phyloP scores from a whole-genome alignment of 2,113 vertebrate genomes.

The Caranx ignobilis region DNA sequence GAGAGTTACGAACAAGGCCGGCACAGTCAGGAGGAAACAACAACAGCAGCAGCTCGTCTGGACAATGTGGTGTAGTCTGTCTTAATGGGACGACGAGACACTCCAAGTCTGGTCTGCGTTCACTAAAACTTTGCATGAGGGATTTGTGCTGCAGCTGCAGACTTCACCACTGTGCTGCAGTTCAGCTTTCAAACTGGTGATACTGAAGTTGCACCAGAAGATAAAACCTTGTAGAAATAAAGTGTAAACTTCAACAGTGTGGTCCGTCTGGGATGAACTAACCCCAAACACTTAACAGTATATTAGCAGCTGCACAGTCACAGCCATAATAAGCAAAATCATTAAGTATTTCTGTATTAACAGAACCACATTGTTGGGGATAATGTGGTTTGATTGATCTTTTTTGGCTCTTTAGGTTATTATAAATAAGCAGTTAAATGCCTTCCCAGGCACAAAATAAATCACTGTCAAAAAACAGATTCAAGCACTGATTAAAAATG shows the following conservation, averaged over 20 bases:
- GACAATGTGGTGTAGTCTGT: not conserved
- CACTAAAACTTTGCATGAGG: not conserved
- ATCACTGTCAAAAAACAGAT: not conserved
- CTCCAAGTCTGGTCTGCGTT: not conserved
- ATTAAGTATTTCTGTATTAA: not conserved
- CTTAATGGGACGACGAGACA: conserved; percentile 5
- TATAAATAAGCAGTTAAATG: not conserved
- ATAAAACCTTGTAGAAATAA: not conserved
- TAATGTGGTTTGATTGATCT: not conserved
- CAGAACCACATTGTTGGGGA: not conserved
- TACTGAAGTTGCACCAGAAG: not conserved
- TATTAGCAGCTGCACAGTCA: not conserved
- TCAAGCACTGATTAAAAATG: not conserved
- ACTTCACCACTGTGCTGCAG: not conserved
- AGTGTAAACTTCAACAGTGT: too few species aligned
- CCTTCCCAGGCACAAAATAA: not conserved
- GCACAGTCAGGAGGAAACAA: conserved; percentile 25
- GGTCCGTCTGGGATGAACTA: too few species aligned
- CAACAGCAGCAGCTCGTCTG: not conserved
- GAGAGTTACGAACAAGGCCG: conserved; percentile 20
- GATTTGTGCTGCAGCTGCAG: conserved; percentile 1
- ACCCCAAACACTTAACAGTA: too few species aligned
- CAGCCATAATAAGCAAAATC: not conserved
- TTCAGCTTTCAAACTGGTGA: not conserved
- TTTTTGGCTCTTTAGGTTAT: not conserved